Evolutionary conservation across 2,797 vertebrate genomes (phyloP), one percentile per base, ranked within the genome.

Genomic region (Parambassis ranga): DNA sequence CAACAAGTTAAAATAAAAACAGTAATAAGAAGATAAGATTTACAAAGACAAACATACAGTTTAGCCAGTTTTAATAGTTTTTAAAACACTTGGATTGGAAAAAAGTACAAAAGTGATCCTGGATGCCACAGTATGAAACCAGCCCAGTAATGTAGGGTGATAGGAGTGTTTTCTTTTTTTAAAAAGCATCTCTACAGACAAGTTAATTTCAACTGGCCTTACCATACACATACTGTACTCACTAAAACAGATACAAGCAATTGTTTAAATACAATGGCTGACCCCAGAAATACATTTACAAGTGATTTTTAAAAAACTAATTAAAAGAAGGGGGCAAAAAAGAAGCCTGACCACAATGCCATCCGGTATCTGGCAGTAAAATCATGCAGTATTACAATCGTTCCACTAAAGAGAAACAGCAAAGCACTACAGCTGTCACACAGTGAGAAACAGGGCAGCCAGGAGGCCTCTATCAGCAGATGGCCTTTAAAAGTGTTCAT

Each of bases 81-180:
- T 96, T 94, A 95, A 97, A 97, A 97, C 90, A 83, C 87, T 81
- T 87, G 86, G 77, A 85, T 89, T 89, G 83, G 82, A 95, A 94
- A 94, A 95, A 95, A 95, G 94, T 97, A 98, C 94, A 98, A 98
- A 98, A 98, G 91, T 94, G 84, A 92, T 90, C 90, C 52, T 89
- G 92, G 92, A 93, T 80, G 83, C 92, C 91, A 90, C 92, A 92
- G 92, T 94, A 93, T 93, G 94, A 94, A 93, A 94, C 94, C 94
- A 95, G 92, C 73, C 82, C 82, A 77, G 69, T 81, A 82, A 89
- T 92, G 91, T 93, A 91, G 90, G 93, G 93, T 88, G 90, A 93
- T 89, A 92, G 90, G 90, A 93, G 92, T 90, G 90, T 89, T 90
- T 65, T 59, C 91, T 87, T 92, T 65, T 59, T 91, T 87, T 92